Evolutionary conservation across 1,140 invertebrate genomes (phyloP).

Genomic region (Aphis gossypii): DNA sequence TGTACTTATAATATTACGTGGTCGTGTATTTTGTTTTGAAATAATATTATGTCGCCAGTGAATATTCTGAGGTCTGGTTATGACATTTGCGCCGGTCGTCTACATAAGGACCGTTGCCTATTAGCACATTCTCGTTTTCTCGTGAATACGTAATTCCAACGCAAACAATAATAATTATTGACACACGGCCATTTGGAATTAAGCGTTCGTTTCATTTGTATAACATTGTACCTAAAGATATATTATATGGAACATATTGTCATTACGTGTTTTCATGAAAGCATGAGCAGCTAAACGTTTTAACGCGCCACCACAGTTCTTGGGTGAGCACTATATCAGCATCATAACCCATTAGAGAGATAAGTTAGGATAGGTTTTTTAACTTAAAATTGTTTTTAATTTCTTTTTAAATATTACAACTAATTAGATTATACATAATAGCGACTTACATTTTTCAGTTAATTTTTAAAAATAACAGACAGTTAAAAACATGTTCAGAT

Average conservation of each 20-base stretch:
- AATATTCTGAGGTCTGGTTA: too few species aligned
- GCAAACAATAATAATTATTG: neutral
- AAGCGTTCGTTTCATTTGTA: neutral
- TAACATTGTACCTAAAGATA: neutral
- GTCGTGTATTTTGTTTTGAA: too few species aligned
- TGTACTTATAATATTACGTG: too few species aligned
- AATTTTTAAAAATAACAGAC: too few species aligned
- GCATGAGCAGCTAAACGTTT: neutral
- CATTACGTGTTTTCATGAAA: neutral
- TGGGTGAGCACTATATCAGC: too few species aligned
- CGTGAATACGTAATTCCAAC: neutral
- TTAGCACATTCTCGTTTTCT: neutral
- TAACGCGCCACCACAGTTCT: neutral
- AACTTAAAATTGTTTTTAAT: neutral
- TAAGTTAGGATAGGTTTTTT: neutral
- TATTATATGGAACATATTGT: neutral
- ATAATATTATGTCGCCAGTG: too few species aligned
- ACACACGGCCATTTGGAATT: neutral
- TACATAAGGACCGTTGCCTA: neutral
- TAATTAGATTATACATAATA: neutral
- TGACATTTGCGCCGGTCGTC: too few species aligned
- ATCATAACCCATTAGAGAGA: neutral
- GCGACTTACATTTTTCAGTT: too few species aligned
- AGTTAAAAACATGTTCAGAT: too few species aligned
- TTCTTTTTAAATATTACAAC: neutral